A percentile compares a stretch with the other conserved stretches of the same genome.
Evolutionary conservation across 2,797 vertebrate genomes (phyloP).

Genomic region (Catostomus latipinnis): DNA sequence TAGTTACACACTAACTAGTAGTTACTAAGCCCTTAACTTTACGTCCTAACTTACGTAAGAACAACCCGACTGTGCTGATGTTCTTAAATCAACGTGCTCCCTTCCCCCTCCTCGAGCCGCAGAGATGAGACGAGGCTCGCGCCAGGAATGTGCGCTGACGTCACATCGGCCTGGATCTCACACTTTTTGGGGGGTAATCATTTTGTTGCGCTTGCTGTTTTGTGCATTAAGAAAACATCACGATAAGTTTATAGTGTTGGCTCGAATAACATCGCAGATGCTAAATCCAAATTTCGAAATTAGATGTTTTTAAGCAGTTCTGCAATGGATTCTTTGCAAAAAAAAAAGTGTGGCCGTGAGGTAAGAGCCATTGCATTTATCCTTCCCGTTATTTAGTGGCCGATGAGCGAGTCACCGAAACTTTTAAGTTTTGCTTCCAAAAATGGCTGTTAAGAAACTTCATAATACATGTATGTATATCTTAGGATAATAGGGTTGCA

Average conservation of each 20-base stretch:
- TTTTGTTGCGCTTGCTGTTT: not conserved
- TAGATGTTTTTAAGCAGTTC: not conserved
- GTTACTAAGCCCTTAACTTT: no score
- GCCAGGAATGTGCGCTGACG: constrained; percentile 44
- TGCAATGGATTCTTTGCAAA: not conserved
- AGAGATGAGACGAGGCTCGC: constrained; percentile 39
- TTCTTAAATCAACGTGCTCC: not conserved
- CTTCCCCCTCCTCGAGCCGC: constrained; percentile 28
- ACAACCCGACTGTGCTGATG: not conserved
- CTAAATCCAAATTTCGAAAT: not conserved
- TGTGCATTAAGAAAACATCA: no score
- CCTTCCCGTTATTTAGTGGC: constrained; percentile 26
- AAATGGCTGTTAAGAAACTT: not conserved
- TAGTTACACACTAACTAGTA: no score
- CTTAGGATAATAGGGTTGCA: not conserved
- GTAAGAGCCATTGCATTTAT: constrained; percentile 12
- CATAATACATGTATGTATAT: not conserved
- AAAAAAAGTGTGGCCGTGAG: not conserved
- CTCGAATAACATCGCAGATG: not conserved
- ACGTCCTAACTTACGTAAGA: no score
- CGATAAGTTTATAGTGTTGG: not conserved
- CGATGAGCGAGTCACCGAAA: not conserved
- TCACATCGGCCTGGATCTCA: constrained; percentile 1
- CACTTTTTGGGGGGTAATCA: constrained; percentile 11
- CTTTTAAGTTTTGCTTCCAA: not conserved